Evolutionary conservation across 2,113 vertebrate genomes (phyloP), one percentile per base, ranked within the genome.

Genomic region (Pygoscelis antarcticus): DNA sequence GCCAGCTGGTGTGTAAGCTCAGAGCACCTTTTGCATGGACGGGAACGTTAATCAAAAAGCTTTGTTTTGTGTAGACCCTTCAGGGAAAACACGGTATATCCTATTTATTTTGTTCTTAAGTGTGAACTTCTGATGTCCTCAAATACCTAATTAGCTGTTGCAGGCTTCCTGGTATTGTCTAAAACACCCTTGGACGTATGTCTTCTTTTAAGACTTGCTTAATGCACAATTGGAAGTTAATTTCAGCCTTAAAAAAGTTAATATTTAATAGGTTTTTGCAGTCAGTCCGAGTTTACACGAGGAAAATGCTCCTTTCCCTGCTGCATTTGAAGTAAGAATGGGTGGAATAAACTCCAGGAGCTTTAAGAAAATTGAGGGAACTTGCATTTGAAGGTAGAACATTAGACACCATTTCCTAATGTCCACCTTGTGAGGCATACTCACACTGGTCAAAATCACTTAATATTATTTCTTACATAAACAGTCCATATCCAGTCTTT

Each of bases 81-180:
- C 36, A 17, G 60, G 26, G 12, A 68, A 69, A 42, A 57, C 29
- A 13, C 36, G 8, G 27, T 5, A 1, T 1, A 26, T 38, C 52
- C 66, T 29, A 1, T 6, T 18, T 6, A 0, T 16, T 64, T 18
- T 51, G 25, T 4, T 2, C 16, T 6, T 20, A 5, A 7, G 1
- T 0, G 25, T 22, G 20, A 1, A 1, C 1, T 22, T 9, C 0
- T 2, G 1, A 0, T 5, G 21, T 2, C 16, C 2, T 7, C 8
- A 0, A 0, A 0, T 5, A 4, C 3, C 4, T 21, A 1, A 1
- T 22, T 6, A 25, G 19, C 15, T 25, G 1, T 11, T 1, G 0
- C 5, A 1, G 1, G 5, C 16, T 42, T 23, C 11, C 3, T 13
- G 17, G 3, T 51, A 0, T 2, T 19, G 12, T 13, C 4, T 15